Percentiles rank a stretch among this genome's conserved stretches.
These are phyloP conservation scores for Platalea minor DNA, from an alignment of 2,797 vertebrate species.

Conservation along the genomic window DNA sequence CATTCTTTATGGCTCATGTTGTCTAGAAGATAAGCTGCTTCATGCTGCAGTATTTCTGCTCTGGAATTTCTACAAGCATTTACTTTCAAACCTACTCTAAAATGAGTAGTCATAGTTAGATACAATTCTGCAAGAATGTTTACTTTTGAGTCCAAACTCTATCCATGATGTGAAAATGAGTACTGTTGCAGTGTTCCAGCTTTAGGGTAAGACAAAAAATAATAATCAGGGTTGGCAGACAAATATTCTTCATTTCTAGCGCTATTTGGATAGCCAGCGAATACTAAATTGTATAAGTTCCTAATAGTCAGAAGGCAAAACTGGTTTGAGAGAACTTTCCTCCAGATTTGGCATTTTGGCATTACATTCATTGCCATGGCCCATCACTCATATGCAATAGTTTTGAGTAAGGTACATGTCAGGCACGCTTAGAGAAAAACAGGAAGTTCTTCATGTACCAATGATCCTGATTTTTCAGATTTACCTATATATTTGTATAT, in stretches of 20 bases:
- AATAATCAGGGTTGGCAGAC: too few relatives aligned
- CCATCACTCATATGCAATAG: not conserved
- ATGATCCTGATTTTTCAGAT: not conserved
- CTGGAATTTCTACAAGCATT: not conserved
- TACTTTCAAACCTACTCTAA: not conserved
- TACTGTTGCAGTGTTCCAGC: not conserved
- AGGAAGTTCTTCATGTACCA: not conserved
- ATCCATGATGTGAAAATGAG: not conserved
- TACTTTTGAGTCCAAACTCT: not conserved
- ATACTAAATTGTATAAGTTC: not conserved
- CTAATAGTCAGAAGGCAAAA: not conserved
- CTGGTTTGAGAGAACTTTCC: not conserved
- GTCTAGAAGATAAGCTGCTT: not conserved
- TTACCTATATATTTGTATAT: not conserved
- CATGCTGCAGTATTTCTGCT: not conserved
- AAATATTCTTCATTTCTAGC: not conserved
- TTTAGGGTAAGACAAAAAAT: not conserved
- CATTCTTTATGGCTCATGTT: not conserved
- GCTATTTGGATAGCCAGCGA: not conserved
- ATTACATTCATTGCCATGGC: not conserved
- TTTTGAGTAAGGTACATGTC: not conserved
- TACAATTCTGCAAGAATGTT: not conserved
- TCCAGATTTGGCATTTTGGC: not conserved
- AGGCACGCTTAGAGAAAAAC: not conserved
- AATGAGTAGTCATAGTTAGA: not conserved